Evolutionary conservation across 2,888 invertebrate species (phyloP), one percentile per base, ranked within the genome.

Genomic region (Plagiodera versicolora): DNA sequence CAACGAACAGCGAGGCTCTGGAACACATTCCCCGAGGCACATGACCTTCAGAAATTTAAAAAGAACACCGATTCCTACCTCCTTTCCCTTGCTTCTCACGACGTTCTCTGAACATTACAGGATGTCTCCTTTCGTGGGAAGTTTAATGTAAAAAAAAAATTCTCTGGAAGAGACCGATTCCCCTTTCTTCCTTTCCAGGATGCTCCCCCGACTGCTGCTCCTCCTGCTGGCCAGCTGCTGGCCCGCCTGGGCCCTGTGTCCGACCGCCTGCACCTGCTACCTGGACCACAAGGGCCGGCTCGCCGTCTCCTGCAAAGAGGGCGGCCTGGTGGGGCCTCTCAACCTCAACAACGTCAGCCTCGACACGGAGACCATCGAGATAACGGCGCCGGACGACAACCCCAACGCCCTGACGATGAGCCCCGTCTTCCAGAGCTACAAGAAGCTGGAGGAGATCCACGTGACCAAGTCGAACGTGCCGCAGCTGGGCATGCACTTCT

Each of bases 381-480:
- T 92, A 64, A 82, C 86, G 1, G 89, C 90, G 0, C 90, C 91
- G 0, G 80, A 83, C 39, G 80, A 81, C 59, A 79, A 80, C 65
- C 82, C 83, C 19, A 90, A 90, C 75, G 80, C 82, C 53, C 82
- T 92, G 51, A 88, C 88, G 19, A 88, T 92, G 69, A 90, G 90
- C 17, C 89, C 90, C 6, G 86, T 88, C 39, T 88, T 92, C 72
- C 83, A 75, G 30, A 76, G 76, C 45, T 83, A 83, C 69, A 74
- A 76, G 46, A 78, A 80, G 58, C 82, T 93, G 20, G 86, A 89
- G 77, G 89, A 90, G 79, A 81, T 93, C 10, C 88, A 88, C 73
- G 90, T 92, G 52, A 86, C 86, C n/a, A 86, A 87, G 69, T 92
- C 91, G 0, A 89, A 90, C 74, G 81, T 93, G 35, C 92, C 92